A percentile compares a stretch with the other conserved stretches of the same genome.
These are phyloP conservation scores for Callimorpha dominula DNA, from an alignment of 2,888 invertebrate species.

Conservation along the genomic window DNA sequence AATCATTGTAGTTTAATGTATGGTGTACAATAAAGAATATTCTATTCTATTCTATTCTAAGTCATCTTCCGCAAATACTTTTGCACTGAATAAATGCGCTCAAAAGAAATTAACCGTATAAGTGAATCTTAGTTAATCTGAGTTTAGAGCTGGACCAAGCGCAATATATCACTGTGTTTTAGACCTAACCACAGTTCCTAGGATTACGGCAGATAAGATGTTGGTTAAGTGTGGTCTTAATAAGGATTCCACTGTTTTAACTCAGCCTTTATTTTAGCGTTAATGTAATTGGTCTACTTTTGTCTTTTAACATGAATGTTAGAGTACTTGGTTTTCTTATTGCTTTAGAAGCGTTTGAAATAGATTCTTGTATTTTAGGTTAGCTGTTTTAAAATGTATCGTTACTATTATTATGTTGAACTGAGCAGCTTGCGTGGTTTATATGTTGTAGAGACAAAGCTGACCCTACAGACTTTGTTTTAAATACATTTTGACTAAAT, in stretches of 20 bases:
- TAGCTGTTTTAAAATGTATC: not conserved
- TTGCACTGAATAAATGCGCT: constrained; percentile 31
- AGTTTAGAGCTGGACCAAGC: constrained; percentile 45
- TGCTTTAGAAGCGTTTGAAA: not conserved
- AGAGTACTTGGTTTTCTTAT: constrained; percentile 19
- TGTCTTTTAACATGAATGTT: constrained; percentile 38
- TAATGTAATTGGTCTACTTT: constrained; percentile 50
- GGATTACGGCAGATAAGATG: constrained; percentile 61
- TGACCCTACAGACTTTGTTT: no score
- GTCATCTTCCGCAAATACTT: constrained; percentile 25
- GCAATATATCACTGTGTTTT: constrained; percentile 54
- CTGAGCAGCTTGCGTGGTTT: no score
- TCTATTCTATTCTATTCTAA: not conserved
- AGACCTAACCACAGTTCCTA: constrained; percentile 50
- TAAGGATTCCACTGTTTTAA: constrained; percentile 50
- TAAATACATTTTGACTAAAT: no score
- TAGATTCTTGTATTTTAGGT: not conserved
- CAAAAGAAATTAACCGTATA: constrained; percentile 43
- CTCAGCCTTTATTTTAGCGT: constrained; percentile 44
- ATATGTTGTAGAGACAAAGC: no score
- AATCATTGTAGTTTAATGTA: no score
- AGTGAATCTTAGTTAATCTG: constrained; percentile 52
- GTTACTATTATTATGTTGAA: no score
- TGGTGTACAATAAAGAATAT: no score
- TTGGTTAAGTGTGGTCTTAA: constrained; percentile 54